phyloP scores from a whole-genome alignment of 2,797 vertebrate species.

The Sarcophilus harrisii region DNA sequence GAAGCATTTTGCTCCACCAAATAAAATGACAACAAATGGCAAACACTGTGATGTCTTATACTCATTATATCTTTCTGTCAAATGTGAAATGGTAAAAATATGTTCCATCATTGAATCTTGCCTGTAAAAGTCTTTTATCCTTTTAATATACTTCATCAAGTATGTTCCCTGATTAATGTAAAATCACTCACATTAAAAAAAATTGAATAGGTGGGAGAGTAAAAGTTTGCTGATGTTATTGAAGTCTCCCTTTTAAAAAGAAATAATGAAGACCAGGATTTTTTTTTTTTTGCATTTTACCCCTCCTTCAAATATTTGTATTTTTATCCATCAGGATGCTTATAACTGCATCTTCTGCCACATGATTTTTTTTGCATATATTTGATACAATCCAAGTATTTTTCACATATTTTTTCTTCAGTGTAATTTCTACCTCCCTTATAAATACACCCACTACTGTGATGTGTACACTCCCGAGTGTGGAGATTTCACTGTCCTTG shows the following conservation, averaged over 20 bases:
- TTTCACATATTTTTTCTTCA: background rate
- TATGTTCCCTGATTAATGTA: background rate
- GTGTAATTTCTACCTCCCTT: background rate
- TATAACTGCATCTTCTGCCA: background rate
- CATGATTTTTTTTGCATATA: background rate
- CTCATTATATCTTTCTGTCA: background rate
- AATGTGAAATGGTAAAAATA: background rate
- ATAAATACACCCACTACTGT: background rate
- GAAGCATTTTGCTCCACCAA: background rate
- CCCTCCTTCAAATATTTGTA: background rate
- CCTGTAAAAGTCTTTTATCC: background rate
- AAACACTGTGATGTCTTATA: background rate
- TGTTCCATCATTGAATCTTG: background rate
- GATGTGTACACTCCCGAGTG: background rate
- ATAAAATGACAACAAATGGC: background rate
- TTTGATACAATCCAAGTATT: background rate
- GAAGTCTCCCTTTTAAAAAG: background rate
- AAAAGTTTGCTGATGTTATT: background rate
- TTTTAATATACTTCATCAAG: background rate
- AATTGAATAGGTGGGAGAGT: background rate
- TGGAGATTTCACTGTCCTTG: background rate
- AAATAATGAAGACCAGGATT: background rate
- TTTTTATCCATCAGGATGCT: background rate
- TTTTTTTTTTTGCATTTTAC: background rate
- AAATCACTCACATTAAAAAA: background rate